Conservation (phyloP, 1,140 invertebrate genomes). For the Akabosia matsudoensis region DNA sequence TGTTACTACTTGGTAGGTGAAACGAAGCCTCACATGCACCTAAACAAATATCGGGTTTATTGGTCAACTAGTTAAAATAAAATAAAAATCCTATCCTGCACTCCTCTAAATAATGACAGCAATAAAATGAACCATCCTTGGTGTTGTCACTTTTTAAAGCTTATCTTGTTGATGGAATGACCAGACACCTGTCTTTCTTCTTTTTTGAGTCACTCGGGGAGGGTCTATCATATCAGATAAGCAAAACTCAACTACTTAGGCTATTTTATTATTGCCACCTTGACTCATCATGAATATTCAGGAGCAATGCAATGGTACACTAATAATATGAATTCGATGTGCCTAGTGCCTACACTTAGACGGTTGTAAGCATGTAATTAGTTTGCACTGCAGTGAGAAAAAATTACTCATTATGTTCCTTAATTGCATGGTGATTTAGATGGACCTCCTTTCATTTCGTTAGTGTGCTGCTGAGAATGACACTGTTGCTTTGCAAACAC, state of each 20-base stretch:
- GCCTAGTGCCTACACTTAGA: not conserved
- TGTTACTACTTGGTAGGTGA: too few species aligned
- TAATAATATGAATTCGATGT: not conserved
- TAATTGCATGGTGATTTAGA: conserved; percentile 4
- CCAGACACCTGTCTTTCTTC: conserved; percentile 20
- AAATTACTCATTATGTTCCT: conserved; percentile 21
- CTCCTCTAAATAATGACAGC: not conserved
- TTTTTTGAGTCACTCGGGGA: not conserved
- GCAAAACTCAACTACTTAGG: not conserved
- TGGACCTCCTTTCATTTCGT: conserved; percentile 1
- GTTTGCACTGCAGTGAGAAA: conserved; percentile 20
- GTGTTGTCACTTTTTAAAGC: conserved; percentile 5
- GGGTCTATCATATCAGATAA: not conserved
- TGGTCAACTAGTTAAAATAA: not conserved
- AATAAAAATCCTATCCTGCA: not conserved
- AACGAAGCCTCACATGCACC: too few species aligned
- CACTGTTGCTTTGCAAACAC: too few species aligned
- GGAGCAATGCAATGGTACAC: not conserved
- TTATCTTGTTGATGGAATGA: conserved; percentile 18
- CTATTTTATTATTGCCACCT: not conserved
- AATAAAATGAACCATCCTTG: conserved; percentile 21
- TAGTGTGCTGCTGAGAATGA: not conserved
- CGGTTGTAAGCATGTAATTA: conserved; percentile 13
- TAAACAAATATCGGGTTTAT: not conserved
- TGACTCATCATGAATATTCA: not conserved